Percentiles rank a stretch among this genome's conserved stretches.
Conservation (phyloP, 2,797 vertebrate genomes). For the Sitta carolinensis region DNA sequence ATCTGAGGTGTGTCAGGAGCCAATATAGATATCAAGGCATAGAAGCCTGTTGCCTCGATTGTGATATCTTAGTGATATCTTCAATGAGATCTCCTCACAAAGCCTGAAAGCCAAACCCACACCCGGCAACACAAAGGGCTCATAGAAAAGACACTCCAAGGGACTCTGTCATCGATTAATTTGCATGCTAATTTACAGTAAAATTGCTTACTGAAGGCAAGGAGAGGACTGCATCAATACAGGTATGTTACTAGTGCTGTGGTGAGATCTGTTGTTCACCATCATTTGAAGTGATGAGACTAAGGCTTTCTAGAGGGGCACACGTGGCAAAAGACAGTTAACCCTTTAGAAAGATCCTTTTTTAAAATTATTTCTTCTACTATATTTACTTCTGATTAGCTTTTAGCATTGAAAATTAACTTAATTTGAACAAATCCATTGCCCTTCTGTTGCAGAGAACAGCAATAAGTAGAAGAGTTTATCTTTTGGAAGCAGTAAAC, state of each 20-base stretch:
- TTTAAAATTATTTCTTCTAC: not conserved
- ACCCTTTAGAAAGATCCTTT: not conserved
- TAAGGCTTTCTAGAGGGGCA: not conserved
- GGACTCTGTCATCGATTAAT: not conserved
- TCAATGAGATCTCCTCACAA: not conserved
- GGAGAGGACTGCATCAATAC: not conserved
- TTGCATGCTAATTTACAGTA: not conserved
- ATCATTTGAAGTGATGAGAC: not conserved
- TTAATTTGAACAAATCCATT: not conserved
- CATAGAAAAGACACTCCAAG: not conserved
- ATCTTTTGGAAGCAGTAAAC: not conserved
- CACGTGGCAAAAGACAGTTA: no score
- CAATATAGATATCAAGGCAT: not conserved
- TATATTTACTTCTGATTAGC: not conserved
- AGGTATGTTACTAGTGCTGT: not conserved
- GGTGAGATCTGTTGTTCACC: not conserved
- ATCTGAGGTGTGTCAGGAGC: not conserved
- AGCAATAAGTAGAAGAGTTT: not conserved
- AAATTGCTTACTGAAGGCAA: not conserved
- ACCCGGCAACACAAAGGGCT: not conserved
- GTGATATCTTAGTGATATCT: not conserved
- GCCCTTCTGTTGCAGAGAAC: not conserved
- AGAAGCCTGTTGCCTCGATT: not conserved
- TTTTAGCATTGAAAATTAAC: not conserved
- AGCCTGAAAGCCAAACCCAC: not conserved